Evolutionary conservation across 2,888 invertebrate species (phyloP), one percentile per base, ranked within the genome.

Genomic region (Pimpla rufipes): DNA sequence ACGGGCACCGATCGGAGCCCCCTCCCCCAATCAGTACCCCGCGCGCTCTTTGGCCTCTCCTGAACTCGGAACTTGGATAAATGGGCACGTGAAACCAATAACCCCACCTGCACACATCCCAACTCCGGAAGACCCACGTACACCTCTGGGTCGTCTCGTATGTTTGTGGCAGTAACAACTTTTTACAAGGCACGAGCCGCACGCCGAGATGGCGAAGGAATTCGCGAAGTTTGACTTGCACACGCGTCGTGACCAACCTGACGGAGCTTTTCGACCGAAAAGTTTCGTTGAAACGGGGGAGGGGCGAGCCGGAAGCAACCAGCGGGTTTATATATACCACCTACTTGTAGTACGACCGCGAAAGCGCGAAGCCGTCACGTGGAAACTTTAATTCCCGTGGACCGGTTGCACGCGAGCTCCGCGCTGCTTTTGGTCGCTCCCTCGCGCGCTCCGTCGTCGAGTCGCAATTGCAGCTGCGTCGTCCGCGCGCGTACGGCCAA

Each of bases 361-460:
- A 77, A 68, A 77, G 68, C 62, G 59, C 37, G 71, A 79, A 75
- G 79, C 67, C 83, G 87, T 87, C 85, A 76, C 78, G 64, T 59
- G 59, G 66, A 83, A 79, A 81, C 81, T 83, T 71, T 66, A 75
- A 83, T 79, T 82, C 78, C 23, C 83, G 83, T 75, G 40, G 75
- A 55, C 68, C 64, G 47, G 23, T 70, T 50, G 64, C 70, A 71
- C 50, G 74, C 62, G 62, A 29, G 29, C 29, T 29, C 29, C n/a
- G n/a, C n/a, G n/a, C n/a, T 29, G 29, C 68, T 62, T 45, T 73
- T 67, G 29, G 78, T 78, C 74, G n/a, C 50, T 37, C 40, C 64
- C 59, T 29, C 29, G 2, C 29, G 5, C 29, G 2, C 29, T 3
- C 29, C 29, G 5, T 29, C 29, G 1, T n/a, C 29, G 59, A 66